These are phyloP conservation scores for Myotis pilosus DNA, from an alignment of 2,797 vertebrate genomes.

Conservation along the genomic window DNA sequence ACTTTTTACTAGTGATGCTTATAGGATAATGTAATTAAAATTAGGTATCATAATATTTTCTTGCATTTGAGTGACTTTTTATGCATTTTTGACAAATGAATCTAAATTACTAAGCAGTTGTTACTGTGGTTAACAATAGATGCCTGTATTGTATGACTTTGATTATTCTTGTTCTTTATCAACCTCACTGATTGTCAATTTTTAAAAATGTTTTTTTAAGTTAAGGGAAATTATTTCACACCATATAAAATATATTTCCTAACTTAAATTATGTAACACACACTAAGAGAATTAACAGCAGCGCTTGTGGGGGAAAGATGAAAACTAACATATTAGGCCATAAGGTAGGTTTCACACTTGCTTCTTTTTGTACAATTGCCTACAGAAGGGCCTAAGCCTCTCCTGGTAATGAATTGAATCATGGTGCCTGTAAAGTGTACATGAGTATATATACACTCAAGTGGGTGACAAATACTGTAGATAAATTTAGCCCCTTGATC, in stretches of 20 bases:
- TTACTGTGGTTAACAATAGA: not conserved
- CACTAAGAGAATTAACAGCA: not conserved
- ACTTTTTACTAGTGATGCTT: not conserved
- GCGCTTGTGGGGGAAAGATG: not conserved
- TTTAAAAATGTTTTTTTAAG: not conserved
- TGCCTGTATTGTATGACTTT: not conserved
- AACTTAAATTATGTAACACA: not conserved
- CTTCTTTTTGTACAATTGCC: not conserved
- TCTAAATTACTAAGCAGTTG: not conserved
- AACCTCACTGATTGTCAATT: not conserved
- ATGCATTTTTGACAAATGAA: not conserved
- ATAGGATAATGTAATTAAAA: no score
- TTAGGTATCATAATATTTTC: not conserved
- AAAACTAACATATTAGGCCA: not conserved
- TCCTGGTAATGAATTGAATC: not conserved
- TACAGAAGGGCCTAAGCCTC: not conserved
- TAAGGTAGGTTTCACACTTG: not conserved
- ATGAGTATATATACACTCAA: not conserved
- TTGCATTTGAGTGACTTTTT: not conserved
- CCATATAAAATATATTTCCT: not conserved
- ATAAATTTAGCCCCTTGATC: not conserved
- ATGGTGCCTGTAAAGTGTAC: not conserved
- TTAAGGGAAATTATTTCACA: not conserved
- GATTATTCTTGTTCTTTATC: not conserved
- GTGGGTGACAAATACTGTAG: fast-evolving